A percentile compares a stretch with the other conserved stretches of the same genome.
phyloP scores from a whole-genome alignment of 2,888 invertebrate species.

The Leucophenga montana region DNA sequence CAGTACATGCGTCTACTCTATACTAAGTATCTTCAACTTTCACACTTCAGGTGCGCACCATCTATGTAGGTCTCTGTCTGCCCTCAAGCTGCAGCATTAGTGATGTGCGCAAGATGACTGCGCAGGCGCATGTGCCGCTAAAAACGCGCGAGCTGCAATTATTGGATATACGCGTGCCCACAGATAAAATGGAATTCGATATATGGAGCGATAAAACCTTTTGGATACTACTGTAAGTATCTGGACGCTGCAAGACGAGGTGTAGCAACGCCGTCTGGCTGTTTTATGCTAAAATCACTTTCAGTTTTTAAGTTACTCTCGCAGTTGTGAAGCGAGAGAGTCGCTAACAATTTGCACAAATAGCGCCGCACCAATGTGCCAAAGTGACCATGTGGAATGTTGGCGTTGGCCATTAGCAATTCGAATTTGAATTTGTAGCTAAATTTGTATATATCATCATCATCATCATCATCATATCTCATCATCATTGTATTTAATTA shows the following conservation, averaged over 20 bases:
- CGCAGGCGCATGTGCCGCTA: conserved; percentile 75
- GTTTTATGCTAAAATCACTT: conserved; percentile 17
- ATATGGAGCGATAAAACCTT: conserved; percentile 82
- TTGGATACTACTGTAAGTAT: conserved; percentile 79
- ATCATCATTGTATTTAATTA: not conserved
- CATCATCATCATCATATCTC: too few species aligned
- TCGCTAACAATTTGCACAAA: conserved; percentile 25
- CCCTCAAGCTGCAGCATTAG: conserved; percentile 80
- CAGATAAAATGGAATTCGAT: conserved; percentile 77
- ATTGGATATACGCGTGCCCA: conserved; percentile 80
- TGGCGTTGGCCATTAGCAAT: conserved; percentile 47
- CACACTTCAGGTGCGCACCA: conserved; percentile 77
- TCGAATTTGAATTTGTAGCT: not conserved
- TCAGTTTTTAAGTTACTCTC: not conserved
- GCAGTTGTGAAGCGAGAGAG: not conserved
- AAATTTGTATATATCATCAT: conserved; percentile 47
- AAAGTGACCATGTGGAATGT: not conserved
- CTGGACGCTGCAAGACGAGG: not conserved
- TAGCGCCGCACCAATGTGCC: not conserved
- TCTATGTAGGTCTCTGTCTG: conserved; percentile 85
- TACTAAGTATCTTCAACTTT: not conserved
- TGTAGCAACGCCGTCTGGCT: too few species aligned
- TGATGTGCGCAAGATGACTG: conserved; percentile 78
- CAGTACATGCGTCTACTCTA: not conserved
- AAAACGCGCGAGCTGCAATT: conserved; percentile 75